A percentile compares a stretch with the other conserved stretches of the same genome.
phyloP scores from a whole-genome alignment of 2,797 vertebrate species.

The Platyrinchus mystaceus region DNA sequence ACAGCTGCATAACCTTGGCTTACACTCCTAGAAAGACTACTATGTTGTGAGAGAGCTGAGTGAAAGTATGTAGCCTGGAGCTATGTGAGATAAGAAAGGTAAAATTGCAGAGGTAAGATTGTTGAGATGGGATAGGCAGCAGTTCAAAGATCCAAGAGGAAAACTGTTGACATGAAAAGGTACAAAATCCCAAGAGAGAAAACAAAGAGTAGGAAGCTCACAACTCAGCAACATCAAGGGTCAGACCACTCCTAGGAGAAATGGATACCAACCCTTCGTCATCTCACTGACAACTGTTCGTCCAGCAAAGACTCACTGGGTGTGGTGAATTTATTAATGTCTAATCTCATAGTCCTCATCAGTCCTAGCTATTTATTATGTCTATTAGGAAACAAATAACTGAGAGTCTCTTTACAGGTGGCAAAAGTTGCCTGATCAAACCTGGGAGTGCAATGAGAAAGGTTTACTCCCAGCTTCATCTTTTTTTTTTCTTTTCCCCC shows the following conservation, averaged over 20 bases:
- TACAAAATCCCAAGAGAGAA: background rate
- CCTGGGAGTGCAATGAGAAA: background rate
- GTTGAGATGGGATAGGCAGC: background rate
- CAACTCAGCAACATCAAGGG: background rate
- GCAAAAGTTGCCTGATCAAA: background rate
- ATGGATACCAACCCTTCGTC: background rate
- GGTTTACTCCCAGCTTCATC: background rate
- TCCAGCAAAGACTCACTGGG: background rate
- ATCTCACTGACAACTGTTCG: background rate
- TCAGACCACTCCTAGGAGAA: background rate
- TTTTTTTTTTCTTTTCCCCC: fast-evolving
- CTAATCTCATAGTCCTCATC: background rate
- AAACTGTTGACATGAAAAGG: background rate
- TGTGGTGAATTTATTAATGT: background rate
- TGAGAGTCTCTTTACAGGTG: background rate
- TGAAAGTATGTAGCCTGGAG: background rate
- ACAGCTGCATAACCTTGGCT: background rate
- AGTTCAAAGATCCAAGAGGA: background rate
- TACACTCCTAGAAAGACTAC: background rate
- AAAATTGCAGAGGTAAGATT: background rate
- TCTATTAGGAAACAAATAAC: background rate
- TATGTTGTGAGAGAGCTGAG: background rate
- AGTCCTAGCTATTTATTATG: background rate
- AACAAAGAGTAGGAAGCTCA: background rate
- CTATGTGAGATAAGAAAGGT: background rate